Evolutionary conservation across 1,140 invertebrate species (phyloP), one percentile per base, ranked within the genome.

Genomic region (Rhynchophorus ferrugineus): DNA sequence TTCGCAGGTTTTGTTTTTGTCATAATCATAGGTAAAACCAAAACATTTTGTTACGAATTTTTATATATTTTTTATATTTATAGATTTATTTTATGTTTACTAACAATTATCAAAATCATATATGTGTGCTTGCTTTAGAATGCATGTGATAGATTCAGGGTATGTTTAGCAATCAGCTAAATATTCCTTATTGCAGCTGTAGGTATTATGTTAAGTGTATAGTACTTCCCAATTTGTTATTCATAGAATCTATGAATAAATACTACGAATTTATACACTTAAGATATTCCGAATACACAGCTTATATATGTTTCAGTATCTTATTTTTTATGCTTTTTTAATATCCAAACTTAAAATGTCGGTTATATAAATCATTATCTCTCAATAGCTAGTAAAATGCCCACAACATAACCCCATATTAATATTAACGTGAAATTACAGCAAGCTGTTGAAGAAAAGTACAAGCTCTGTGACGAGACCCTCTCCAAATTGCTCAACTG

Each of bases 371-470:
- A n/a, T n/a, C n/a, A n/a, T n/a, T n/a, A n/a, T n/a, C n/a, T 29
- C 24, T 29, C 5, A 29, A 29, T 29, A 29, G 24, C 24, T 29
- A 29, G 11, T 29, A 29, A n/a, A n/a, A n/a, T n/a, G n/a, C n/a
- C n/a, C n/a, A n/a, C n/a, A n/a, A n/a, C n/a, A n/a, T n/a, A n/a
- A n/a, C n/a, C n/a, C n/a, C n/a, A n/a, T n/a, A n/a, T n/a, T n/a
- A n/a, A n/a, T n/a, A n/a, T n/a, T n/a, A n/a, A 17, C 3, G 6
- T 43, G 9, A 19, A 49, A 38, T 69, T 67, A 56, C 77, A 95
- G 91, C 87, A 91, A 88, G 89, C 89, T 61, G 85, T 94, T 58
- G 87, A 93, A 72, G 91, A 94, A 66, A 91, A 93, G 68, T 96
- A 94, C 77, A 89, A 83, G 71, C 78, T 87, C 62, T 95, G 84